A percentile compares a stretch with the other conserved stretches of the same genome.
Conservation (phyloP, 1,140 invertebrate species). For the Scaptomyza hsui region DNA sequence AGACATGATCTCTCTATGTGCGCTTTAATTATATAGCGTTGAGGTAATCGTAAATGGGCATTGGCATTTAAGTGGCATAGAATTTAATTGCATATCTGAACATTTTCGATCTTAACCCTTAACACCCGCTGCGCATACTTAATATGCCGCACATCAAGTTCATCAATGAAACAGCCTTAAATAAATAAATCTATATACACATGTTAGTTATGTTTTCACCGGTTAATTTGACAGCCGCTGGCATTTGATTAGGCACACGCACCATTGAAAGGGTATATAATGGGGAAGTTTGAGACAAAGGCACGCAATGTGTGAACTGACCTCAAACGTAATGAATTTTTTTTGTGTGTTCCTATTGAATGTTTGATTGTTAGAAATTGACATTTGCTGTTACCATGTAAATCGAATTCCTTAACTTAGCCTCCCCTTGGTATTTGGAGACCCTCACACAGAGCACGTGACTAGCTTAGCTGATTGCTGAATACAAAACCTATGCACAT, state of each 20-base stretch:
- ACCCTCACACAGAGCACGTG: conserved; percentile 61
- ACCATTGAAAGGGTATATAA: conserved; percentile 5
- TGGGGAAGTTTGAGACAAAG: conserved; percentile 5
- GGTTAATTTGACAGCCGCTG: conserved; percentile 43
- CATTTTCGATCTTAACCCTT: not conserved
- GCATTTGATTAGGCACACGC: conserved; percentile 20
- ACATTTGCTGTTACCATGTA: conserved; percentile 31
- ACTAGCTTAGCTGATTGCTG: conserved; percentile 54
- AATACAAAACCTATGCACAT: not conserved
- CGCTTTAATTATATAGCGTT: conserved; percentile 42
- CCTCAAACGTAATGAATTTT: conserved; percentile 52
- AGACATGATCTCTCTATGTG: conserved; percentile 49
- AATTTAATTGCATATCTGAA: conserved; percentile 64
- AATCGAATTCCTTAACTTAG: conserved; percentile 48
- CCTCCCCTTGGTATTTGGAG: conserved; percentile 57
- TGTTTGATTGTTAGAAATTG: conserved; percentile 52
- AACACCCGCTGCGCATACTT: conserved; percentile 44
- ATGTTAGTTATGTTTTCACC: conserved; percentile 28
- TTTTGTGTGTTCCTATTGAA: conserved; percentile 46
- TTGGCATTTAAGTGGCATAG: conserved; percentile 48
- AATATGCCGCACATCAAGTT: conserved; percentile 37
- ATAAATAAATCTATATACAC: conserved; percentile 11
- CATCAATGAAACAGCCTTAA: conserved; percentile 37
- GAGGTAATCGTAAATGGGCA: conserved; percentile 64
- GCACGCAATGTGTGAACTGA: conserved; percentile 10